Base-by-base conservation (phyloP, 2,797 vertebrate species). In the Pseudotriccus pelzelni region DNA sequence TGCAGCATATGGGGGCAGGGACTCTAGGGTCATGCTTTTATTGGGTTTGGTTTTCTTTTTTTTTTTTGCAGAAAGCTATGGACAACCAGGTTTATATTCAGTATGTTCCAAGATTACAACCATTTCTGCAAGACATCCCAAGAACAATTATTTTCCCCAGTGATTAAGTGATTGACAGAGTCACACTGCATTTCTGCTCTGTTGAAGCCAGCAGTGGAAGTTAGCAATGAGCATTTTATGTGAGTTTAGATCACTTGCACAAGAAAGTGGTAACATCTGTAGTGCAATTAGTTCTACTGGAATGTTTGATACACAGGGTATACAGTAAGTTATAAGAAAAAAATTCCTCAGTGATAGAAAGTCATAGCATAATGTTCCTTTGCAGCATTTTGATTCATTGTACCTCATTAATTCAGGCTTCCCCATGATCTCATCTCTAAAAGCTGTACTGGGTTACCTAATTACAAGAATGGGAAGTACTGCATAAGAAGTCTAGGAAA, bases 171-270 rank as follows among this genome's bases (percentile, higher is more conserved):
- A 14, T 30, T 18, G 8, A 27, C 0, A 74, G 47, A 84, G 10
- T 53, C 58, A 69, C 34, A 23, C 2, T 36, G 12, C 12, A 27
- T 41, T 88, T 78, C 66, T 86, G 18, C 16, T 59, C 37, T 30
- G 24, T n/a, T 60, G 34, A 72, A 93, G 46, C 10, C 43, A 62
- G 18, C 49, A 78, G 46, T n/a, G 7, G 13, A 46, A 87, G 37
- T 58, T 17, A 52, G 20, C 24, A 73, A 53, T 1, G 0, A 0
- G 0, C 8, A 34, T 68, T 68, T 79, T 49, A 72, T 25, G 36
- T 34, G 17, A 47, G 49, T 75, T 80, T 36, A 88, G 19, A 4
- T 88, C 56, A 17, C 43, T 53, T 67, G 28, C 53, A 59, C 22
- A 52, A 50, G 39, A 44, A 84, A 64, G 30, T 14, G 23, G 43